Conservation (phyloP, 2,888 invertebrate species). For the Neoaliturus tenellus region DNA sequence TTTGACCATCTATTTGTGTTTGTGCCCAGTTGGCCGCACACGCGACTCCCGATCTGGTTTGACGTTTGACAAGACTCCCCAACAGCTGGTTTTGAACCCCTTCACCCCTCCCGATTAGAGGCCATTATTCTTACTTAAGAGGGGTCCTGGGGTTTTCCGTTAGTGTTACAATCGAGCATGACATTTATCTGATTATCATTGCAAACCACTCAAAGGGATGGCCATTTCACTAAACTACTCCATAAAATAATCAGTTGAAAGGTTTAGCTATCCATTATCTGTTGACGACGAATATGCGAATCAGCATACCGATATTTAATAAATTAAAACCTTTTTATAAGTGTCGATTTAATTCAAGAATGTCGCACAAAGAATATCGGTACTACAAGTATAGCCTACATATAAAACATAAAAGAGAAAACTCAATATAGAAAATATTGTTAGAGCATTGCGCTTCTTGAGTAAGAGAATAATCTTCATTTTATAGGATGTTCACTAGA, state of each 20-base stretch:
- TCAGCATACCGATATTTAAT: no score
- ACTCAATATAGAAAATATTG: no score
- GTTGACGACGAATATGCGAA: no score
- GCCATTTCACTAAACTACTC: constrained; percentile 29
- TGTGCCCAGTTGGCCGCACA: neutral
- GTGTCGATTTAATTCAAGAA: no score
- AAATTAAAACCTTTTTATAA: no score
- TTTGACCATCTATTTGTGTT: neutral
- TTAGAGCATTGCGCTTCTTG: no score
- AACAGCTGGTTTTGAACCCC: constrained; percentile 28
- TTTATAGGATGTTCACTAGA: no score
- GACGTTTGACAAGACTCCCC: constrained; percentile 19
- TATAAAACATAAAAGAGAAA: no score
- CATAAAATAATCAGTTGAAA: neutral
- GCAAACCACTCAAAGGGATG: constrained; percentile 30
- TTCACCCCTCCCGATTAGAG: constrained; percentile 33
- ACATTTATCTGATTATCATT: constrained; percentile 33
- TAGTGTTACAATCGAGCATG: constrained; percentile 26
- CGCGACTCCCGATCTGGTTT: neutral
- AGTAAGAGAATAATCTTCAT: no score
- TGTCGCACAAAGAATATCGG: no score
- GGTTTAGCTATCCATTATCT: neutral
- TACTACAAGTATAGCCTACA: no score
- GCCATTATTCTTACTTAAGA: constrained; percentile 33
- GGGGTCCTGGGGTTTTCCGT: constrained; percentile 35